phyloP scores from a whole-genome alignment of 1,140 invertebrate species.

The Proales similis region DNA sequence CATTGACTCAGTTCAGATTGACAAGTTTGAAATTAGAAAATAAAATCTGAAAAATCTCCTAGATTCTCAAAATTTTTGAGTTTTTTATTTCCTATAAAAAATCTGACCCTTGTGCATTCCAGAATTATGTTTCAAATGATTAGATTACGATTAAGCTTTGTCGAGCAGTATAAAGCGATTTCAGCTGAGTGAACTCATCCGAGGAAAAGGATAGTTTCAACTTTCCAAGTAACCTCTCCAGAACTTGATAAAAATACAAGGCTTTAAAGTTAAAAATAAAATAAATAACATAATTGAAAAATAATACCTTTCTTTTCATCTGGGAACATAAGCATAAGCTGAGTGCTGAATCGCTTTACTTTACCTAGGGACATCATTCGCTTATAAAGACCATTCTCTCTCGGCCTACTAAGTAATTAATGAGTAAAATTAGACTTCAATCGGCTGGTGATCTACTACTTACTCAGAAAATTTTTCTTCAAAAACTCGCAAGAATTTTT shows the following conservation, averaged over 20 bases:
- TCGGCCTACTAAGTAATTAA: neutral
- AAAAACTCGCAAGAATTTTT: slow-evolving; percentile 18
- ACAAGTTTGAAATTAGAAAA: slow-evolving; percentile 23
- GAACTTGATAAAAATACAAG: no score
- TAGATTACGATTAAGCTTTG: no score
- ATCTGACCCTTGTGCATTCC: neutral
- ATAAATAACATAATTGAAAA: neutral
- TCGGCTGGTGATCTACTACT: no score
- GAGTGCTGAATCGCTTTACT: slow-evolving; percentile 26
- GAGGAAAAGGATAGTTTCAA: no score
- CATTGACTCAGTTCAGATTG: neutral
- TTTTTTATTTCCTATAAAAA: neutral
- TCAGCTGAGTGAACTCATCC: no score
- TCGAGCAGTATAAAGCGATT: no score
- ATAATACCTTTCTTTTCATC: slow-evolving; percentile 14
- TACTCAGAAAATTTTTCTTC: slow-evolving; percentile 29
- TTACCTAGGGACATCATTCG: slow-evolving; percentile 4
- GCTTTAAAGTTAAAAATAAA: no score
- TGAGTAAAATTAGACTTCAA: neutral
- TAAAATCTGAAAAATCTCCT: neutral
- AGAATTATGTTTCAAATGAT: neutral
- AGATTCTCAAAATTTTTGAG: neutral
- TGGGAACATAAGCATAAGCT: slow-evolving; percentile 17
- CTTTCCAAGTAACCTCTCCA: no score
- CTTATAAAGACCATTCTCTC: neutral